Conservation (phyloP, 2,888 invertebrate species). For the Punctoribates punctum region DNA sequence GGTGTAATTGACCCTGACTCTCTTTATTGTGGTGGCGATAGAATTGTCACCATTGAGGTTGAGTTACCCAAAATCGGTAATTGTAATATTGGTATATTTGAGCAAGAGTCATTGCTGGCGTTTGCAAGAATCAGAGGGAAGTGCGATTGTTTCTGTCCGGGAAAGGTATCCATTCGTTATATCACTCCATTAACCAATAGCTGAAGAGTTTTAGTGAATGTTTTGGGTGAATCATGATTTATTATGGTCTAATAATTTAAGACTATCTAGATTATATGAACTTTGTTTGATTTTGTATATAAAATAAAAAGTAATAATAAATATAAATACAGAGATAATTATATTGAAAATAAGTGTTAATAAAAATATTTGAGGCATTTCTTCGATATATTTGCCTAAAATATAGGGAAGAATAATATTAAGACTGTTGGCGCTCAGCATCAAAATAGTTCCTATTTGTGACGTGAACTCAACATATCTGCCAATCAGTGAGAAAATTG, state of each 20-base stretch:
- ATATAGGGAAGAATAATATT: too few species aligned
- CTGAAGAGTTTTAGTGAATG: too few species aligned
- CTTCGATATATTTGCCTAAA: too few species aligned
- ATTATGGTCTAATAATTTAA: not conserved
- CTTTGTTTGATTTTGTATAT: not conserved
- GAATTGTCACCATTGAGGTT: not conserved
- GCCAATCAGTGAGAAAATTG: too few species aligned
- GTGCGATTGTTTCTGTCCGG: not conserved
- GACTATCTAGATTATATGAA: not conserved
- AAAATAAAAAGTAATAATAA: not conserved
- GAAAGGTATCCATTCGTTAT: not conserved
- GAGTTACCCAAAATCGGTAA: not conserved
- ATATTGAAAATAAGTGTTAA: too few species aligned
- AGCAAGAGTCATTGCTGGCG: not conserved
- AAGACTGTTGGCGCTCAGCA: too few species aligned
- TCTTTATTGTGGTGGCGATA: not conserved
- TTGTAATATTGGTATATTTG: not conserved
- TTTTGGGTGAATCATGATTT: not conserved
- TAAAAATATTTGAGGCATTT: too few species aligned
- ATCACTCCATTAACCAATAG: conserved; percentile 7
- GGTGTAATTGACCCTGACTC: not conserved
- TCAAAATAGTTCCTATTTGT: too few species aligned
- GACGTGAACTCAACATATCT: too few species aligned
- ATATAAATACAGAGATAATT: too few species aligned
- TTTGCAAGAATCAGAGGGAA: not conserved